Conservation (phyloP, 2,888 invertebrate genomes). For the Tanypteryx hageni region DNA sequence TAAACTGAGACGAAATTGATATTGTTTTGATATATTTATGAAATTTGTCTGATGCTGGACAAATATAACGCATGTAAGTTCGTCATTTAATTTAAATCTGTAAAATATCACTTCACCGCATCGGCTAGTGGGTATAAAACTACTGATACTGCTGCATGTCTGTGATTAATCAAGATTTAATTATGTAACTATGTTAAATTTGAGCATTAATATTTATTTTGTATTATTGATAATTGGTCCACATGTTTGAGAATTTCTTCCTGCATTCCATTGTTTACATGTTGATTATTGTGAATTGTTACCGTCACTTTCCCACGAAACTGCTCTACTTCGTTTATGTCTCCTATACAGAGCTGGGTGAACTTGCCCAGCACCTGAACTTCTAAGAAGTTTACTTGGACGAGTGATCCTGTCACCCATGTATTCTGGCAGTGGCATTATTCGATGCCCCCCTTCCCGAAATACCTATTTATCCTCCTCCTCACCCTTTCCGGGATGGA, state of each 20-base stretch:
- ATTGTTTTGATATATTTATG: background rate
- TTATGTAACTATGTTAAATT: background rate
- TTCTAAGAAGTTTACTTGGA: conserved; percentile 42
- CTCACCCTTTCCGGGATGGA: conserved; percentile 82
- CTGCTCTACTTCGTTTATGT: background rate
- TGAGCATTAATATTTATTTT: background rate
- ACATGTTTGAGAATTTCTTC: too few relatives aligned
- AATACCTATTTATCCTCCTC: conserved; percentile 59
- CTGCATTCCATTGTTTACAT: background rate
- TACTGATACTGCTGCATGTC: background rate
- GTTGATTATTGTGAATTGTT: too few relatives aligned
- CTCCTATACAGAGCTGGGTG: background rate
- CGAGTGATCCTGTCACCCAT: conserved; percentile 61
- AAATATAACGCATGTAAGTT: conserved; percentile 38
- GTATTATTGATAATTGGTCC: too few relatives aligned
- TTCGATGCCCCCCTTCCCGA: conserved; percentile 64
- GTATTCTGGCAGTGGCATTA: conserved; percentile 61
- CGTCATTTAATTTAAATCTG: background rate
- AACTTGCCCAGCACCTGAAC: background rate
- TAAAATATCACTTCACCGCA: background rate
- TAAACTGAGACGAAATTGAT: background rate
- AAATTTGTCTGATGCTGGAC: conserved; percentile 2
- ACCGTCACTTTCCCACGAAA: background rate
- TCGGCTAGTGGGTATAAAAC: background rate
- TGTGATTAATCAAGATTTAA: background rate